These are phyloP conservation scores for Oasisia sp. DNA, from an alignment of 2,888 invertebrate species.

Conservation along the genomic window DNA sequence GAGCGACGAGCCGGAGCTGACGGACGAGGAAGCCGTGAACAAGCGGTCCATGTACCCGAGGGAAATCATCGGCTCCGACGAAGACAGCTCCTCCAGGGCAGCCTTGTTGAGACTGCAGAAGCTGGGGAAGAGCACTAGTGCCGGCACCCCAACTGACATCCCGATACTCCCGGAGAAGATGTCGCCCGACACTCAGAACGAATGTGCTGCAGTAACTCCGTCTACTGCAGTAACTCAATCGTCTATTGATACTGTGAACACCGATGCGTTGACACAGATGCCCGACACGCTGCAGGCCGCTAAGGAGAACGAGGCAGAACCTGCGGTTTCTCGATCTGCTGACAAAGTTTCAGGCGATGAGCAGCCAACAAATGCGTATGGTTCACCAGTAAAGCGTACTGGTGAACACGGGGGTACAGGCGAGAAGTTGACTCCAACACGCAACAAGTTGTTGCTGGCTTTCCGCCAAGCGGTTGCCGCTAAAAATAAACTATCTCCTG, in stretches of 20 bases:
- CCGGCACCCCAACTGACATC: background rate
- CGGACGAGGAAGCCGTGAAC: background rate
- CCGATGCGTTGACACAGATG: background rate
- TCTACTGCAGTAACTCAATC: background rate
- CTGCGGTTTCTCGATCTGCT: background rate
- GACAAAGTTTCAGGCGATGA: background rate
- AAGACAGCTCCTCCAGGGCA: background rate
- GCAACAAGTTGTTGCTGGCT: background rate
- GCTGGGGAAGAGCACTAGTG: background rate
- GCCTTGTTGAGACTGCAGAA: background rate
- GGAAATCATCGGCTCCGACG: background rate
- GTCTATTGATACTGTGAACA: background rate
- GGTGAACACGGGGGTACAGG: background rate
- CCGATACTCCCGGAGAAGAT: background rate
- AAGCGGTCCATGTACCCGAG: conserved; percentile 5
- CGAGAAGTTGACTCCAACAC: background rate
- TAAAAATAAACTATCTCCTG: background rate
- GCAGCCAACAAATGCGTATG: background rate
- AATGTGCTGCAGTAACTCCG: background rate
- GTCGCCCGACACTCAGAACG: background rate
- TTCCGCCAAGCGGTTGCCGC: conserved; percentile 12
- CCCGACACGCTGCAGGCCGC: background rate
- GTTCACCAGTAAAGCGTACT: background rate
- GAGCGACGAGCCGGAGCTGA: background rate
- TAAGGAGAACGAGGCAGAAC: background rate